phyloP scores from a whole-genome alignment of 2,113 vertebrate genomes.

The Strix aluco region DNA sequence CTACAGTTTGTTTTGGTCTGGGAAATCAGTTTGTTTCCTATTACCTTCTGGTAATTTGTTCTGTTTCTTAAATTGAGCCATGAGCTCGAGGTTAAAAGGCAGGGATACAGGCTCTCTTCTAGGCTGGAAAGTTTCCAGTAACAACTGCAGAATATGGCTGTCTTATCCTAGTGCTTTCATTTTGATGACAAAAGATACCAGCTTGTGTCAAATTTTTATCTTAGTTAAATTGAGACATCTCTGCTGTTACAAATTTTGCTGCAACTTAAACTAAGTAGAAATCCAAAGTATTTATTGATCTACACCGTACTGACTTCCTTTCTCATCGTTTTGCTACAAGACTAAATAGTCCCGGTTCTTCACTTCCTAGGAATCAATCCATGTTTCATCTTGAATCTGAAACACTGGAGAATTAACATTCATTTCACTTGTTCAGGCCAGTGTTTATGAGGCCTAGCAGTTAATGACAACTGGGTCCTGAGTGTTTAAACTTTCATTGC shows the following conservation, averaged over 20 bases:
- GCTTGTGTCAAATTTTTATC: not conserved
- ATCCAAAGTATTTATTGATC: not conserved
- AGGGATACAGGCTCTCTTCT: not conserved
- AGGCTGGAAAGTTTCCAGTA: not conserved
- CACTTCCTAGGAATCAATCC: not conserved
- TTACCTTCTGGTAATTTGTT: slow-evolving; percentile 36
- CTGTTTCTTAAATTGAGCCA: slow-evolving; percentile 7
- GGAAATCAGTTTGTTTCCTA: slow-evolving; percentile 41
- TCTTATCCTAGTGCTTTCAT: not conserved
- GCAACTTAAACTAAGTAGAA: not conserved
- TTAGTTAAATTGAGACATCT: not conserved
- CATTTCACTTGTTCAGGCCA: not conserved
- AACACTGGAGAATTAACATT: not conserved
- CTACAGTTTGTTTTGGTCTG: not conserved
- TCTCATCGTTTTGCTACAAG: not conserved
- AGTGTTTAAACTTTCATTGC: not conserved
- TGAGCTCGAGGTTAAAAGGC: not conserved
- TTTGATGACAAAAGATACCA: not conserved
- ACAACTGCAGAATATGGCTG: not conserved
- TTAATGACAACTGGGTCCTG: not conserved
- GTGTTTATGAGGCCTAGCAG: not conserved
- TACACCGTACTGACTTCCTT: not conserved
- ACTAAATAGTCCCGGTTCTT: not conserved
- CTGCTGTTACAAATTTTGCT: not conserved
- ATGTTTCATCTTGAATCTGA: not conserved